These are phyloP conservation scores for Natator depressus DNA, from an alignment of 2,113 vertebrate species.

Conservation along the genomic window DNA sequence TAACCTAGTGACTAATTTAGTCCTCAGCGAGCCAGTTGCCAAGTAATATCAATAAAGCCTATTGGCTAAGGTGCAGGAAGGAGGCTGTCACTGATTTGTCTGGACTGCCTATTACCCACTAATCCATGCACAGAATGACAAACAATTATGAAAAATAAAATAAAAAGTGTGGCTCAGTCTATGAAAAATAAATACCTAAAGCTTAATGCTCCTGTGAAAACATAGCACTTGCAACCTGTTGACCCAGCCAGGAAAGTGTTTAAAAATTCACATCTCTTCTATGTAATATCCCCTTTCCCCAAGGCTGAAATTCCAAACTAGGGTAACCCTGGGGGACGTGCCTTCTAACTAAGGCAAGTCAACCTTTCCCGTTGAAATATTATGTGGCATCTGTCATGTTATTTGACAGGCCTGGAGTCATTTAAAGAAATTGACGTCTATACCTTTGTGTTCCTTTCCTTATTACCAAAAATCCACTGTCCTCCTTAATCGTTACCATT, in stretches of 20 bases:
- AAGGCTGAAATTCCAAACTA: slow-evolving; percentile 19
- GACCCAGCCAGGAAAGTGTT: slow-evolving; percentile 9
- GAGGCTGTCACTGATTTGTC: neutral
- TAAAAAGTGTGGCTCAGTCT: neutral
- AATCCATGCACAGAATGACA: slow-evolving; percentile 35
- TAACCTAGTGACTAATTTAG: neutral
- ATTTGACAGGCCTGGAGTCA: neutral
- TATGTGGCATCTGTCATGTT: neutral
- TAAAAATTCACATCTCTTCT: neutral
- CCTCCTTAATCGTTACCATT: slow-evolving; percentile 40
- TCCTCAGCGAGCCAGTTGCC: neutral
- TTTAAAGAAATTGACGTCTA: slow-evolving; percentile 13
- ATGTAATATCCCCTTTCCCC: neutral
- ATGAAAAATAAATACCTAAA: slow-evolving; percentile 44
- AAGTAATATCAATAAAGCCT: neutral
- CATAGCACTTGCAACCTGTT: slow-evolving; percentile 37
- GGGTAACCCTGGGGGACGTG: neutral
- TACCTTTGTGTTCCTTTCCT: slow-evolving; percentile 7
- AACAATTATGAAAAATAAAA: neutral
- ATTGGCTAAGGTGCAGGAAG: neutral
- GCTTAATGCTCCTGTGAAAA: slow-evolving; percentile 35
- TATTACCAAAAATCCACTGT: slow-evolving; percentile 23
- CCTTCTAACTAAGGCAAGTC: neutral
- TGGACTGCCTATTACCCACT: neutral
- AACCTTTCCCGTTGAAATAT: neutral